Evolutionary conservation across 2,797 vertebrate genomes (phyloP), one percentile per base, ranked within the genome.

Genomic region (Sebastes umbrosus): DNA sequence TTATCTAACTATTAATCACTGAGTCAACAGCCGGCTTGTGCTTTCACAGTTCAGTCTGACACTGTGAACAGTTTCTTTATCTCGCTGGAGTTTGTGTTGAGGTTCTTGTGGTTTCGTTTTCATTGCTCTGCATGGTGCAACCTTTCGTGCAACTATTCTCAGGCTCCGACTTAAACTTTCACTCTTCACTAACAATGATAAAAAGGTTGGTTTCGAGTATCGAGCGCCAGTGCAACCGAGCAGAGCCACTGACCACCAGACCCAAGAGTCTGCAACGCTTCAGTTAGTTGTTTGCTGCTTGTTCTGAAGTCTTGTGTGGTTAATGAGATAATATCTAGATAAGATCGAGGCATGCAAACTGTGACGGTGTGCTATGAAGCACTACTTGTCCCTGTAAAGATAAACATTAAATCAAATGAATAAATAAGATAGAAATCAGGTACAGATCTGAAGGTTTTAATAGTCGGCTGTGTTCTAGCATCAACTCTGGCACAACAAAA

Each of bases 111-210:
- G 71, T 25, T 62, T 36, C 29, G 5, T 62, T 54, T 4, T 18
- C 65, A 46, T 70, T 66, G 34, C 62, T 76, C 52, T 32, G 76
- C 79, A 65, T 1, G 2, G 9, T 83, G 65, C 74, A 79, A 1
- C 43, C 3, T 59, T 18, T 2, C 3, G 10, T 75, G 69, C 67
- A 73, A 6, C 65, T 59, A n/a, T 11, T 66, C 5, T 73, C 57
- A 73, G 24, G 43, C 50, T 68, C 27, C 14, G 24, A 11, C 54
- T 57, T 1, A 65, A 77, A 80, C 70, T 87, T 91, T 89, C 77
- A 83, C 74, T 87, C 20, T 73, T 72, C 43, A 39, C n/a, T 70
- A 34, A 16, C 63, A 5, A 10, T 14, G 4, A 80, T 20, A 10
- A 46, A 36, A 50, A 77, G 46, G 32, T 18, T 14, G 62, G 69